Conservation (phyloP, 1,140 invertebrate genomes). For the Tetramorium simillimum region DNA sequence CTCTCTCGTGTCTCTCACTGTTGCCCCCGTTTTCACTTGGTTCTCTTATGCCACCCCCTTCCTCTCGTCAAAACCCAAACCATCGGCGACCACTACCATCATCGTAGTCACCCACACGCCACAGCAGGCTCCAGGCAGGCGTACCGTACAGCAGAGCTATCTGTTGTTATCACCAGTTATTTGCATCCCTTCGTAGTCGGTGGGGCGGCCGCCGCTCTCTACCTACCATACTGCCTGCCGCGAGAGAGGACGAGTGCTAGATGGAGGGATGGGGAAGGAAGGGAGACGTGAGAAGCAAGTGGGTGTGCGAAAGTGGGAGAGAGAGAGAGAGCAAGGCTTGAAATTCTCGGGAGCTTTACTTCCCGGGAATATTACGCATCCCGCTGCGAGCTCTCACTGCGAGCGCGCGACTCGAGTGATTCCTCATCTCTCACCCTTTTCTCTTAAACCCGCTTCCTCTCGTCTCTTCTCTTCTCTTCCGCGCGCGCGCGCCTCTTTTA, state of each 20-base stretch:
- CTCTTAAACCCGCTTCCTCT: constrained; percentile 48
- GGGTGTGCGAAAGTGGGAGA: constrained; percentile 25
- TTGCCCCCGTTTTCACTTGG: constrained; percentile 38
- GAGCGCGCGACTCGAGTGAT: constrained; percentile 74
- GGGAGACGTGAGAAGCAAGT: constrained; percentile 27
- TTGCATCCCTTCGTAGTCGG: constrained; percentile 82
- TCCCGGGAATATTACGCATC: constrained; percentile 81
- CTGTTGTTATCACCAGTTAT: constrained; percentile 85
- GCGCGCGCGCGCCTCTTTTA: constrained; percentile 9
- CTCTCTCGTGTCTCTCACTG: not conserved
- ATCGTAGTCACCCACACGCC: constrained; percentile 69
- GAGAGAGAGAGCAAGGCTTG: constrained; percentile 65
- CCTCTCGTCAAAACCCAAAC: constrained; percentile 68
- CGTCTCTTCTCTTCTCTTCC: constrained; percentile 4
- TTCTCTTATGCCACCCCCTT: constrained; percentile 45
- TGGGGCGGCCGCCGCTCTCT: constrained; percentile 60
- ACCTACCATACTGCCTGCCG: constrained; percentile 60
- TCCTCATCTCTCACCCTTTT: constrained; percentile 76
- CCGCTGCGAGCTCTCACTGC: constrained; percentile 67
- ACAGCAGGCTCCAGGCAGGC: constrained; percentile 41
- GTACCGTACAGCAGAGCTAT: constrained; percentile 77
- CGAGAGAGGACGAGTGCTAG: constrained; percentile 56
- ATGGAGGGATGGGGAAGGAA: not conserved
- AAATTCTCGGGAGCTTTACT: constrained; percentile 83
- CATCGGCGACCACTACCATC: constrained; percentile 61